A percentile compares a stretch with the other conserved stretches of the same genome.
Evolutionary conservation across 2,797 vertebrate species (phyloP).

Genomic region (Selene dorsalis): DNA sequence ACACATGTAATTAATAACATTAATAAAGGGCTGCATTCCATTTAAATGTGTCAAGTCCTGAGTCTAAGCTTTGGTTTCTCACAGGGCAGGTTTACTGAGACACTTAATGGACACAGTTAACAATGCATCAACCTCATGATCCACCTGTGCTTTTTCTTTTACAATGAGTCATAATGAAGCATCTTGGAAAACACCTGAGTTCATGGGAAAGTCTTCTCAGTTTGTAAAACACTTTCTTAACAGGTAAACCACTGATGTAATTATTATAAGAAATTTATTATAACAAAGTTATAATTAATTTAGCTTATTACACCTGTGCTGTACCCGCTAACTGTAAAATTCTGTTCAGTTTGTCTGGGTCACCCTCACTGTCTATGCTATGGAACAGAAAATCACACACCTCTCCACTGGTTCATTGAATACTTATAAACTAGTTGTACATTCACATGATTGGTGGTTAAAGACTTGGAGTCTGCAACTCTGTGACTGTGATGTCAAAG

Average conservation of each 20-base stretch:
- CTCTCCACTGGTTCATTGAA: neutral
- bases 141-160: neutral
- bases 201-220: too few relatives aligned
- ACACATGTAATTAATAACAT: slow-evolving; percentile 1
- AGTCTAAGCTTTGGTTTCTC: neutral
- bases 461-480: slow-evolving; percentile 57
- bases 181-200: neutral
- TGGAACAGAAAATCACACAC: neutral
- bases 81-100: neutral
- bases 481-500: slow-evolving; percentile 58
- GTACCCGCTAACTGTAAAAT: neutral
- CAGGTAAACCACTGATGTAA: neutral
- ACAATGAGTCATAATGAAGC: slow-evolving; percentile 4
- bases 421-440: slow-evolving; percentile 15
- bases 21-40: slow-evolving; percentile 1
- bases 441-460: slow-evolving; percentile 39
- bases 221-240: neutral
- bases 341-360: neutral
- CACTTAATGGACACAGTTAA: neutral
- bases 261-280: neutral
- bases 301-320: neutral
- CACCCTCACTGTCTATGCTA: neutral
- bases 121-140: neutral
- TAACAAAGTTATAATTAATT: neutral
- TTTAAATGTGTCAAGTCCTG: neutral